Base-by-base conservation (phyloP, 1,140 invertebrate species). In the Drosophila nasuta region DNA sequence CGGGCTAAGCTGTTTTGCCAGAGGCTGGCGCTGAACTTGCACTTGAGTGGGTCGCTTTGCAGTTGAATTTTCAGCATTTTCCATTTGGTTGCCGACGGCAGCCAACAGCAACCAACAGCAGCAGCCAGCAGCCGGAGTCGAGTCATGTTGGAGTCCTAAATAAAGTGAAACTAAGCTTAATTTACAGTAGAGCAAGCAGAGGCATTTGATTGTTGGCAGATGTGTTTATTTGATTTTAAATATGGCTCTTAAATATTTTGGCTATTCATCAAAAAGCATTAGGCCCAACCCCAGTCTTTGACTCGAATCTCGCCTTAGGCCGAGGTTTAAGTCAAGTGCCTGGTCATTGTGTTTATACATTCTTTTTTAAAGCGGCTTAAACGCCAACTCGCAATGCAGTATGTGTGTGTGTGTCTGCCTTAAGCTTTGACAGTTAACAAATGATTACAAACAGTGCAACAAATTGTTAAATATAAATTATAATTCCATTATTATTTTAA, bases 171-270 rank as follows among this genome's bases (percentile, higher is more conserved):
- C 80, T 89, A 89, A 87, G 83, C 83, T 89, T 74, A 75, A 72
- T 89, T 88, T 89, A 89, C 83, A 89, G 85, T 83, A 80, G 73
- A 74, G 85, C 80, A 81, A 89, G 82, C 51, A 38, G 52, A 56
- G 52, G 30, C 85, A 78, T 87, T 81, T 87, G 85, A 87, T 87
- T 80, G 83, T 71, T 70, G 85, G 69, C 62, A 89, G 80, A 88
- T 87, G 83, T 89, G 83, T 87, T 87, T 87, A 87, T 87, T 87
- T 87, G 83, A 87, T 88, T 87, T 87, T 87, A 87, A 87, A 87
- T 87, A 89, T 87, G 78, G 85, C 83, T 81, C 85, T 87, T 81
- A 87, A 87, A 88, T 87, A 87, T 83, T 89, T 79, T 77, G 82
- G 79, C 77, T 77, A 82, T 87, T 80, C 79, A 87, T 87, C 77